phyloP scores from a whole-genome alignment of 2,797 vertebrate genomes.

The Takifugu ocellatus region DNA sequence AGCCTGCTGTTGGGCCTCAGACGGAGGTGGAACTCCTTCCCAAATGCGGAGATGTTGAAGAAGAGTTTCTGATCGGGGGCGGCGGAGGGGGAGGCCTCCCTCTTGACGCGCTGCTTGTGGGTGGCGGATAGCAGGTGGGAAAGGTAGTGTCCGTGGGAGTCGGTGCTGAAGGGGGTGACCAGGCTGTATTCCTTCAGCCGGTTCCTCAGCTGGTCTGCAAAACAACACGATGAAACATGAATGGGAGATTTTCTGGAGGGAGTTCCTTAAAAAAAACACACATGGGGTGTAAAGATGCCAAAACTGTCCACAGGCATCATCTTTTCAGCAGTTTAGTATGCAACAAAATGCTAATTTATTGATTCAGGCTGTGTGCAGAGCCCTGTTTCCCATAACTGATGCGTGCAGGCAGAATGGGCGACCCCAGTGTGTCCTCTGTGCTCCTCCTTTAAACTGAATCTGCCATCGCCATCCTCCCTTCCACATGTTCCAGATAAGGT shows the following conservation, averaged over 20 bases:
- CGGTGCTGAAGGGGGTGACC: constrained; percentile 88
- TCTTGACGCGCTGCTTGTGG: constrained; percentile 82
- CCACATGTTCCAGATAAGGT: background rate
- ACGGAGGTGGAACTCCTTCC: constrained; percentile 91
- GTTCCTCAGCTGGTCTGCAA: constrained; percentile 73
- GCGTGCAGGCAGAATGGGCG: no score
- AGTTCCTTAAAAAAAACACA: no score
- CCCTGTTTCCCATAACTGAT: no score
- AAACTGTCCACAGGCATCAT: background rate
- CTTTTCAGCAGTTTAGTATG: background rate
- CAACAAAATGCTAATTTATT: no score
- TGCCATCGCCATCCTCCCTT: no score
- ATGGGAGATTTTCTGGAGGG: background rate
- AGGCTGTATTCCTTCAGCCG: constrained; percentile 83
- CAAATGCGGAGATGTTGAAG: constrained; percentile 93
- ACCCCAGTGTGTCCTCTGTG: background rate
- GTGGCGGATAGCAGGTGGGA: constrained; percentile 87
- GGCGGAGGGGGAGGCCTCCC: constrained; percentile 65
- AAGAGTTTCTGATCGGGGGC: constrained; percentile 73
- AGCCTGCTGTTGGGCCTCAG: constrained; percentile 82
- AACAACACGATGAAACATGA: background rate
- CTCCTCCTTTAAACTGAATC: background rate
- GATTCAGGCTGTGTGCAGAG: no score
- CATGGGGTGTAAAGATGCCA: background rate
- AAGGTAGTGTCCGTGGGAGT: constrained; percentile 84